Evolutionary conservation across 2,113 vertebrate genomes (phyloP), one percentile per base, ranked within the genome.

Genomic region (Poecilia latipinna): DNA sequence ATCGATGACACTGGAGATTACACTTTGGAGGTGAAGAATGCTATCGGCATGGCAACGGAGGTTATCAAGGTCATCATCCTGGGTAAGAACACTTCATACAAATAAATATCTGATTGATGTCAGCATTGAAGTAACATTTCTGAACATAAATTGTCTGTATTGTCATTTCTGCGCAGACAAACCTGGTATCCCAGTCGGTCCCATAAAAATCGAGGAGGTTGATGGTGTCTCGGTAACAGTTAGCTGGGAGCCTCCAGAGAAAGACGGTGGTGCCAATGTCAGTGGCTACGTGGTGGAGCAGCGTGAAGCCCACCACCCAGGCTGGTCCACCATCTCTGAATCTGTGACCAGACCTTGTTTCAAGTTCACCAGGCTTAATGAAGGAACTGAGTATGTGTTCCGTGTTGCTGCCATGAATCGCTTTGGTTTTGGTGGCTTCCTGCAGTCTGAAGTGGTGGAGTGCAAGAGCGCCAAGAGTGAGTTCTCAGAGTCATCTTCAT

Each of bases 321-420:
- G 98, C 84, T 99, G 98, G 98, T 79, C 94, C 79, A 95, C 97
- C 13, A 87, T 99, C 78, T 99, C 98, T 11, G 98, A 99, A 89
- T 99, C 98, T 15, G 98, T 99, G 82, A 99, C 98, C 26, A 95
- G 98, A 80, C 94, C 96, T 32, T 96, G 81, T 29, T 99, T 95
- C 91, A 99, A 97, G 81, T 99, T 98, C 83, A 96, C 94, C 75
- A 95, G 96, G 89, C 96, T 99, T 33, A 91, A 77, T 7, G 98
- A 99, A 93, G 96, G 96, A 88, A 96, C 96, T 0, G 98, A 99
- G 91, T 99, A 99, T 6, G 97, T 98, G 82, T 99, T 99, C 96
- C 97, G 97, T 2, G 97, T 96, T 37, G 98, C 98, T 74, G 98
- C 97, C 75, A 97, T 98, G 81, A 99, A 99, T 83, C 98, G 98